Percentiles rank a stretch among this genome's conserved stretches.
Evolutionary conservation across 2,888 invertebrate genomes (phyloP).

Genomic region (Diaperis boleti): DNA sequence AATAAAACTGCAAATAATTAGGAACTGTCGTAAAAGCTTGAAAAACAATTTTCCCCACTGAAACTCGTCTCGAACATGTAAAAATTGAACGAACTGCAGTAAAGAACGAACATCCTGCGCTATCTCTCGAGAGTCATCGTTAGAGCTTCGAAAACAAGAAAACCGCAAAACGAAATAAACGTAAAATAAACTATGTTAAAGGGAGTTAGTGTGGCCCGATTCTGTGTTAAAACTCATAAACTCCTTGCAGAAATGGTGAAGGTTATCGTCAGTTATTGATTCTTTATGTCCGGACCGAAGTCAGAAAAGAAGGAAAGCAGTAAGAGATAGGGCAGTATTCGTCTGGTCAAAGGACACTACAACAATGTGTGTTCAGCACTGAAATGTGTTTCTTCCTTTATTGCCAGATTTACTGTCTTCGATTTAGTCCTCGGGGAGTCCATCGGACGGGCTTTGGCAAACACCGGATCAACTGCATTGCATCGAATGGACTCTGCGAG

Average conservation of each 20-base stretch:
- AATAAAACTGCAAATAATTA: not conserved
- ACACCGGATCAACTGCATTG: slow-evolving; percentile 37
- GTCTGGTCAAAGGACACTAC: slow-evolving; percentile 41
- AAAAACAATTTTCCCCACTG: not conserved
- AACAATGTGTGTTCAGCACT: slow-evolving; percentile 51
- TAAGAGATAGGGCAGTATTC: slow-evolving; percentile 30
- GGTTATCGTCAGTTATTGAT: slow-evolving; percentile 39
- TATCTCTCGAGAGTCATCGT: slow-evolving; percentile 1
- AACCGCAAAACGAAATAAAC: slow-evolving; percentile 13
- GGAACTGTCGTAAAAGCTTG: not conserved
- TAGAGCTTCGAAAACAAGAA: not conserved
- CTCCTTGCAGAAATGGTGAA: slow-evolving; percentile 21
- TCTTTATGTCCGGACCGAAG: slow-evolving; percentile 19
- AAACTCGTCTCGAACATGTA: not conserved
- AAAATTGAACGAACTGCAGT: not conserved
- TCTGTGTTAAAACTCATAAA: slow-evolving; percentile 37
- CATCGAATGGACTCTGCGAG: slow-evolving; percentile 25
- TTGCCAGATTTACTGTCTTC: slow-evolving; percentile 52
- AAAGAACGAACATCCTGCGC: not conserved
- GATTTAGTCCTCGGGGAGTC: slow-evolving; percentile 33
- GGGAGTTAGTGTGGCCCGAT: slow-evolving; percentile 7
- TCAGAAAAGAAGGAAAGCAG: not conserved
- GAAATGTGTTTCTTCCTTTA: slow-evolving; percentile 56
- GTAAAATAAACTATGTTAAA: slow-evolving; percentile 6
- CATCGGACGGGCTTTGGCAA: slow-evolving; percentile 26